phyloP scores from a whole-genome alignment of 1,140 invertebrate genomes.

The Zaprionus nigranus region DNA sequence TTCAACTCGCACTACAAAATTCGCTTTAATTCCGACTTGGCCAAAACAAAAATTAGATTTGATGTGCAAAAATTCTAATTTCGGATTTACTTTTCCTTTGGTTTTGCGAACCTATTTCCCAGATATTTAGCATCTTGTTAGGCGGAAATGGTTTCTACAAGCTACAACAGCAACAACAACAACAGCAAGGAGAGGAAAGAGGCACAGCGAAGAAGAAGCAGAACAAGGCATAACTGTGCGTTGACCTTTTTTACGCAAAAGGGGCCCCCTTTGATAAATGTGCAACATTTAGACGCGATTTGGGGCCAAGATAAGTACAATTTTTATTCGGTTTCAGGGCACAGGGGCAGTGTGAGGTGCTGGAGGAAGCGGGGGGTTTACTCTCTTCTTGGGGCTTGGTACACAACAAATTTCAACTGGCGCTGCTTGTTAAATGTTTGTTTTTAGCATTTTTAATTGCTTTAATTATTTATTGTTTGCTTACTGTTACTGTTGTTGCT shows the following conservation, averaged over 20 bases:
- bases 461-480: conserved; percentile 83
- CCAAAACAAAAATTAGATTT: conserved; percentile 60
- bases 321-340: conserved; percentile 13
- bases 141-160: conserved; percentile 76
- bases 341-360: background rate
- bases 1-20: conserved; percentile 43
- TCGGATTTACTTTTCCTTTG: conserved; percentile 27
- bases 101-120: conserved; percentile 48
- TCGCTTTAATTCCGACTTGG: conserved; percentile 63
- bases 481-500: background rate
- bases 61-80: conserved; percentile 67
- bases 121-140: conserved; percentile 45
- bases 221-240: conserved; percentile 79
- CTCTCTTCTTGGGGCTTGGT: conserved; percentile 38
- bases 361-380: background rate
- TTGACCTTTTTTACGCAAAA: conserved; percentile 72
- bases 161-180: conserved; percentile 67
- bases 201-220: conserved; percentile 55
- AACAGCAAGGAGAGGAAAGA: conserved; percentile 32
- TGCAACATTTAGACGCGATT: conserved; percentile 82
- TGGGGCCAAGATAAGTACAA: conserved; percentile 75
- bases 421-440: conserved; percentile 83
- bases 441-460: conserved; percentile 82
- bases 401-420: conserved; percentile 56
- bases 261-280: conserved; percentile 78